Evolutionary conservation across 2,888 invertebrate genomes (phyloP), one percentile per base, ranked within the genome.

Genomic region (Lamellibrachia columna): DNA sequence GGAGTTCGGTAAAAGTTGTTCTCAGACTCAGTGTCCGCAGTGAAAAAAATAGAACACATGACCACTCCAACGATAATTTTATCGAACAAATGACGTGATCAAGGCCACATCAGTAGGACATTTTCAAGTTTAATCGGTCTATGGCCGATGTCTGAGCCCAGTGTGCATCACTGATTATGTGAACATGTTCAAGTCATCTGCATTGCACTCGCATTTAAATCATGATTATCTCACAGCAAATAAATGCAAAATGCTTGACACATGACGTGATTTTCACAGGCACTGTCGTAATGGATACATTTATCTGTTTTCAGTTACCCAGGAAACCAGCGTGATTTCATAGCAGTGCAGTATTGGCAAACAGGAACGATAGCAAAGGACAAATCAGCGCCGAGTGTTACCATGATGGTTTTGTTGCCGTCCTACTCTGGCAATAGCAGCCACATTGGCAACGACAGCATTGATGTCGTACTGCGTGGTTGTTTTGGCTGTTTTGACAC

Each of bases 401-500:
- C 75, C 75, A 75, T 75, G 22, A 9, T 55, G 55, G 55, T 55
- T 55, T 9, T 55, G 55, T 75, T 75, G 75, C 75, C 75, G 22
- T 11, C 75, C 75, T 40, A 40, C 40, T 40, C 40, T 40, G 40
- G 40, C 40, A 75, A 75, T 75, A 6, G 75, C 22, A 75, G 75
- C 6, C 75, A 75, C 52, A 91, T 93, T 9, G 92, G 92, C 91
- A 95, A 97, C 93, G 96, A 95, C 93, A 96, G 96, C n/a, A 94
- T 96, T 75, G 97, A 97, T 94, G 97, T 97, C 58, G 95, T 96
- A 55, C 95, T 96, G 92, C 96, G 97, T 94, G 97, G 97, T 92
- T 97, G 97, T 93, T 96, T 97, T 91, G 96, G 95, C 92, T 95
- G 96, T 58, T 97, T 96, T 93, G 96, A 97, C 93, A 95, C 96